These are phyloP conservation scores for Dromiciops gliroides DNA, from an alignment of 2,113 vertebrate genomes.

Conservation along the genomic window DNA sequence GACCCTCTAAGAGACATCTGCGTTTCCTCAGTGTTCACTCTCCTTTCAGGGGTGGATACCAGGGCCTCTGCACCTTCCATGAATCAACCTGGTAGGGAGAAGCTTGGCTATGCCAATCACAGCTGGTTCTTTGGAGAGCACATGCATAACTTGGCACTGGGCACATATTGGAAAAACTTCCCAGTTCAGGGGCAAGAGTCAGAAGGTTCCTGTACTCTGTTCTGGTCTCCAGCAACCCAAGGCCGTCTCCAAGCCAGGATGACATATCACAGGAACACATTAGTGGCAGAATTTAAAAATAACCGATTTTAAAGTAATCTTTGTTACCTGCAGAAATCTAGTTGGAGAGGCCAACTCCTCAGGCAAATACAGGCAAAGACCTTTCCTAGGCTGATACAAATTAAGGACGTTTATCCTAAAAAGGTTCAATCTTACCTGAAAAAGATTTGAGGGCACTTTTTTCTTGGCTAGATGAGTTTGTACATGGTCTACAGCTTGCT, in stretches of 20 bases:
- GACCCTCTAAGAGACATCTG: neutral
- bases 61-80: neutral
- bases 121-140: neutral
- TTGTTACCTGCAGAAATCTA: neutral
- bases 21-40: neutral
- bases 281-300: neutral
- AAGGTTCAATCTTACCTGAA: slow-evolving; percentile 89
- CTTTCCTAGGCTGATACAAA: neutral
- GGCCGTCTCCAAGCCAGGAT: neutral
- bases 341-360: neutral
- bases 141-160: neutral
- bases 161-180: neutral
- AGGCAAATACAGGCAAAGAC: fast-evolving
- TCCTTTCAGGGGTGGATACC: neutral
- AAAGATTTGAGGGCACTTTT: slow-evolving; percentile 92
- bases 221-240: neutral
- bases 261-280: neutral
- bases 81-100: neutral
- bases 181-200: neutral
- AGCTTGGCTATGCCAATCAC: neutral
- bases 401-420: neutral
- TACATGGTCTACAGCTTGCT: slow-evolving; percentile 96
- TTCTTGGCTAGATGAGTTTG: slow-evolving; percentile 95
- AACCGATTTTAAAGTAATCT: neutral
- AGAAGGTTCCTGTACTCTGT: neutral